A percentile compares a stretch with the other conserved stretches of the same genome.
Conservation (phyloP, 1,140 invertebrate genomes). For the Pseudomyrmex cubaensis region DNA sequence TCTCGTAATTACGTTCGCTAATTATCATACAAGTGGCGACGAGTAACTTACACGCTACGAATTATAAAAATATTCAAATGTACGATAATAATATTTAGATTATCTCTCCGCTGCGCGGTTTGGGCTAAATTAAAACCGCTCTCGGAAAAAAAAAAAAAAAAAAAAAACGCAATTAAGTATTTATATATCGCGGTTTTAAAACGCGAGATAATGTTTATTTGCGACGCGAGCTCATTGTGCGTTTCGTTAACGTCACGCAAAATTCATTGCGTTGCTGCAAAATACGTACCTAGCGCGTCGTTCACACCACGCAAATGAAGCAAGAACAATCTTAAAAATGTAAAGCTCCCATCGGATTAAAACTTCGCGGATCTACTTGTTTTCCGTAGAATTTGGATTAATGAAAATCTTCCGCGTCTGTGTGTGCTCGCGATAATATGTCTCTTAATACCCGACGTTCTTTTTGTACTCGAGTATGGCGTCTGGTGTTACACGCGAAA, state of each 20-base stretch:
- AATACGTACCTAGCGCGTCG: too few species aligned
- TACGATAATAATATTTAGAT: constrained; percentile 46
- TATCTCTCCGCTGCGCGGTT: constrained; percentile 21
- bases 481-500: not conserved
- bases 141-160: not conserved
- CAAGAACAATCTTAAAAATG: constrained; percentile 21
- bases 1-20: constrained; percentile 38
- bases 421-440: not conserved
- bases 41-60: constrained; percentile 24
- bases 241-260: too few species aligned
- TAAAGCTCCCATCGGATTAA: not conserved
- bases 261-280: too few species aligned
- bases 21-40: constrained; percentile 4
- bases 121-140: constrained; percentile 1
- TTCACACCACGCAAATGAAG: too few species aligned
- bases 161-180: not conserved
- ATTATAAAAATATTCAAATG: constrained; percentile 56
- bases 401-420: constrained; percentile 24
- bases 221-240: too few species aligned
- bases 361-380: not conserved
- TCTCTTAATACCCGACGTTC: not conserved
- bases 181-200: constrained; percentile 10
- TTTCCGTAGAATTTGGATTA: not conserved
- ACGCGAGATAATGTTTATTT: constrained; percentile 22
- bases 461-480: constrained; percentile 21